Evolutionary conservation across 2,797 vertebrate genomes (phyloP).

Genomic region (Sebastes steindachneri): DNA sequence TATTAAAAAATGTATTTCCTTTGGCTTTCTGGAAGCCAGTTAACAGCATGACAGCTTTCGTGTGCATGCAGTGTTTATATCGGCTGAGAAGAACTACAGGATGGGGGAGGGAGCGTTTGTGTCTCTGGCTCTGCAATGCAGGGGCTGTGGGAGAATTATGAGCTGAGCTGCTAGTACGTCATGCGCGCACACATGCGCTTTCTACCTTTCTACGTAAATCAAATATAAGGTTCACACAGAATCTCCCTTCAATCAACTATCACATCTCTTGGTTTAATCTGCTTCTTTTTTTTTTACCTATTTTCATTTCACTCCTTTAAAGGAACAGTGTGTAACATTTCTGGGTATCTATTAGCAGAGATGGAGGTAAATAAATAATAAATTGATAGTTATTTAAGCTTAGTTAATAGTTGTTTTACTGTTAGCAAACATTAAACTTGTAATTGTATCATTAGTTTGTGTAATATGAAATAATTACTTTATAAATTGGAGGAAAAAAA

Average conservation of each 20-base stretch:
- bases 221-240: neutral
- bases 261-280: neutral
- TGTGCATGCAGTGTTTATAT: slow-evolving; percentile 34
- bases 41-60: neutral
- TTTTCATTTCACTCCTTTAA: slow-evolving; percentile 26
- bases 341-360: no score
- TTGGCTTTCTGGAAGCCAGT: neutral
- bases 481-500: no score
- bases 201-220: neutral
- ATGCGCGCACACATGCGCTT: slow-evolving; percentile 30
- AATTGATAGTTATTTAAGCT: no score
- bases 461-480: no score
- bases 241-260: neutral
- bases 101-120: slow-evolving; percentile 61
- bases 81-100: slow-evolving; percentile 45
- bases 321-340: no score
- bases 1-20: neutral
- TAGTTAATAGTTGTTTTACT: no score
- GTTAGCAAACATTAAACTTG: no score
- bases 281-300: neutral
- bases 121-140: slow-evolving; percentile 80
- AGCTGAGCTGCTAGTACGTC: slow-evolving; percentile 71
- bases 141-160: slow-evolving; percentile 78
- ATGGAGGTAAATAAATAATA: no score
- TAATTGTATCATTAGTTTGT: no score